Conservation (phyloP, 2,113 vertebrate genomes). For the Clinocottus analis region DNA sequence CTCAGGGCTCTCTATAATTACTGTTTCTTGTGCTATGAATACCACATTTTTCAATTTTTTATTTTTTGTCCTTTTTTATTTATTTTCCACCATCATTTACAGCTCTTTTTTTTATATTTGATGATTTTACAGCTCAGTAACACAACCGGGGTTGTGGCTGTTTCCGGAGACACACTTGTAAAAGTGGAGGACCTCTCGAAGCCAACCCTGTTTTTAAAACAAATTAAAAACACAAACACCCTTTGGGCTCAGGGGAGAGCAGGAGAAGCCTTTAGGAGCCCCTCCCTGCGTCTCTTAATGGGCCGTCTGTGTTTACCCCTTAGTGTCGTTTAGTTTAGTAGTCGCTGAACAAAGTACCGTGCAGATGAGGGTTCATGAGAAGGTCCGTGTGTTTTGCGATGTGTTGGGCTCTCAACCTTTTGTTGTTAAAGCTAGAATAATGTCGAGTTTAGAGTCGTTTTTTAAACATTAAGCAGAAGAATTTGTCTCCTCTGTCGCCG, state of each 20-base stretch:
- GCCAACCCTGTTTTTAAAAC: too few relatives aligned
- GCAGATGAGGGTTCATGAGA: not conserved
- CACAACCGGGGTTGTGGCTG: too few relatives aligned
- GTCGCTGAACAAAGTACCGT: too few relatives aligned
- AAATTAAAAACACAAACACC: not conserved
- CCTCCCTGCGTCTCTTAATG: too few relatives aligned
- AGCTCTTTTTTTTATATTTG: too few relatives aligned
- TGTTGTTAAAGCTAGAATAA: not conserved
- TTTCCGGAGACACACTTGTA: too few relatives aligned
- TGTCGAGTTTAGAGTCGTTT: too few relatives aligned
- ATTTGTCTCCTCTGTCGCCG: not conserved
- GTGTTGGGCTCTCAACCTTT: not conserved
- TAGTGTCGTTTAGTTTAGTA: not conserved
- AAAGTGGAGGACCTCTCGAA: not conserved
- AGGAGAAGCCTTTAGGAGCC: not conserved
- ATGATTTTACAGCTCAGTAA: too few relatives aligned
- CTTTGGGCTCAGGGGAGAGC: not conserved
- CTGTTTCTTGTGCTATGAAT: conserved; percentile 72
- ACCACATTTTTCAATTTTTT: too few relatives aligned
- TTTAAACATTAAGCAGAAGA: not conserved
- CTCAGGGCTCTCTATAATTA: conserved; percentile 84
- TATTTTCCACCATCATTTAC: too few relatives aligned
- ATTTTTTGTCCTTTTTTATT: too few relatives aligned
- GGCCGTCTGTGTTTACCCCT: not conserved
- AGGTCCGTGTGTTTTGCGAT: not conserved